These are phyloP conservation scores for Aurelia sp. DNA, from an alignment of 30 jellyfish, hydroid and myxozoan species.

Conservation along the genomic window DNA sequence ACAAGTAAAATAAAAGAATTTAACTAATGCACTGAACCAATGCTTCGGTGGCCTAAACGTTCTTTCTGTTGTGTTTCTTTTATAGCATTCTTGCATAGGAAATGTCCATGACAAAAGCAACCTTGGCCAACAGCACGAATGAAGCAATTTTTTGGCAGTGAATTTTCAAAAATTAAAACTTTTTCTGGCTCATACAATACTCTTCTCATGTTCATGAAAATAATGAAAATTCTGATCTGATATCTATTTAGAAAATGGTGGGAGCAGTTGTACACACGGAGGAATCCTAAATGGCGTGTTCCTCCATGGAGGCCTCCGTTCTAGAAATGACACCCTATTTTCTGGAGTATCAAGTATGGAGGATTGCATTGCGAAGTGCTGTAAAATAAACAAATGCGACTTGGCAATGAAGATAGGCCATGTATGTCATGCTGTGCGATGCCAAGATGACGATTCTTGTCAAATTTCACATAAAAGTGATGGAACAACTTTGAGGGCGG, in stretches of 20 bases:
- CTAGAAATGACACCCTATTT: constrained; percentile 78
- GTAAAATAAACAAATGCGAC: constrained; percentile 78
- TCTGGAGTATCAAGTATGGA: constrained; percentile 59
- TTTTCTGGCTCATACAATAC: no score
- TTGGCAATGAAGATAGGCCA: constrained; percentile 82
- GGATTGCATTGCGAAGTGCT: constrained; percentile 79
- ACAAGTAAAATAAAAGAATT: no score
- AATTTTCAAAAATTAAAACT: no score
- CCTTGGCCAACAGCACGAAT: no score
- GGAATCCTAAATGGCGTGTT: constrained; percentile 78
- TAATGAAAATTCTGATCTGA: no score
- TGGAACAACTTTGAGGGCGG: constrained; percentile 58
- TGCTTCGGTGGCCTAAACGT: no score
- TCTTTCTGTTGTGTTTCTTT: no score
- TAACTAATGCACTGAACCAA: no score
- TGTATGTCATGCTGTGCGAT: constrained; percentile 78
- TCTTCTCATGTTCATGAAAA: no score
- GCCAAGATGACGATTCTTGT: constrained; percentile 86
- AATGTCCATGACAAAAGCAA: no score
- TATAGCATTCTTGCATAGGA: no score
- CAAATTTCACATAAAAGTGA: constrained; percentile 66
- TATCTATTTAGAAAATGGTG: constrained; percentile 10
- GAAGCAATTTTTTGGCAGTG: no score
- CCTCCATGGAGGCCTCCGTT: constrained; percentile 80
- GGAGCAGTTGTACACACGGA: constrained; percentile 82